Evolutionary conservation across 2,888 invertebrate species (phyloP).

Genomic region (Anthrax anthrax): DNA sequence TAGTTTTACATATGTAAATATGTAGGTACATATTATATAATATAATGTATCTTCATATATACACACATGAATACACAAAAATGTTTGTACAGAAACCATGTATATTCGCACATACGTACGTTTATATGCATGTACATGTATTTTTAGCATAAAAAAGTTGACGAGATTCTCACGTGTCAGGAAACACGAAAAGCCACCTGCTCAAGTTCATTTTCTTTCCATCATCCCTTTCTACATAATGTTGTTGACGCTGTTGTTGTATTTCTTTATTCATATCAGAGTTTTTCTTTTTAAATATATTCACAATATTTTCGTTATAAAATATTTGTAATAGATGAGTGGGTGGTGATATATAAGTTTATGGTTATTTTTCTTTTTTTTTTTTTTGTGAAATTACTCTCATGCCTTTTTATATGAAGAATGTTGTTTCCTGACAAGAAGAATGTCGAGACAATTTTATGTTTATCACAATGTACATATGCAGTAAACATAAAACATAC

Average conservation of each 20-base stretch:
- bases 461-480: too few species aligned
- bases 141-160: neutral
- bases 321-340: too few species aligned
- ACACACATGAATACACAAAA: too few species aligned
- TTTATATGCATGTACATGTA: too few species aligned
- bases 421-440: neutral
- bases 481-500: too few species aligned
- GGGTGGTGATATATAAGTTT: neutral
- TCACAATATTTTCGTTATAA: neutral
- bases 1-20: too few species aligned
- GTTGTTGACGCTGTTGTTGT: too few species aligned
- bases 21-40: too few species aligned
- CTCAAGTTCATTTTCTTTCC: neutral
- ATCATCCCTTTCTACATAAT: neutral
- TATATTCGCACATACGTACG: too few species aligned
- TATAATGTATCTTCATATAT: too few species aligned
- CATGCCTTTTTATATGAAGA: neutral
- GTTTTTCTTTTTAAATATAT: neutral
- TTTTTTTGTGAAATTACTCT: neutral
- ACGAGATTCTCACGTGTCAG: neutral
- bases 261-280: too few species aligned
- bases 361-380: neutral
- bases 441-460: neutral
- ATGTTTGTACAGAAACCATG: too few species aligned
- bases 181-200: neutral